Base-by-base conservation (phyloP, 2,113 vertebrate genomes). In the Sinocyclocheilus anophthalmus region DNA sequence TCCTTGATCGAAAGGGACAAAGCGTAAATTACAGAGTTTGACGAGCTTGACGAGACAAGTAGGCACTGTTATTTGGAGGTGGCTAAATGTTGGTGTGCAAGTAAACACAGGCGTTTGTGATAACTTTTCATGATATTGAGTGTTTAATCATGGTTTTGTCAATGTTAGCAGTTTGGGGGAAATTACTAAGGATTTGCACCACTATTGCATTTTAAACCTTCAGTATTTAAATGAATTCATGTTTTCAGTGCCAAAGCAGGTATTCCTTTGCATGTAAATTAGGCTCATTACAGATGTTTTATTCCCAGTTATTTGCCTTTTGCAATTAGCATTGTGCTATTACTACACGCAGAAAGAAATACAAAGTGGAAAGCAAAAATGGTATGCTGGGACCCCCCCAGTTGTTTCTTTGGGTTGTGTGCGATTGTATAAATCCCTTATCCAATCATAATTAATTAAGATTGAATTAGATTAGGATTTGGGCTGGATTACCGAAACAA, bases 401-500 rank as follows among this genome's bases (percentile, higher is more conserved):
- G 16, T 75, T 85, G 59, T 85, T 87, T 70, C 30, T 24, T 5
- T 76, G 10, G 18, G n/a, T 55, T 20, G 22, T 55, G 67, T 73
- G 50, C 0, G 13, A 10, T 59, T 69, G 39, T 59, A 57, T 37
- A 75, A 77, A 85, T 86, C 85, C 85, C 87, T 57, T 8, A 86
- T 75, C 75, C 63, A 20, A 11, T 88, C 75, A 85, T 76, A 91
- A 90, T 93, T 90, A 88, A 92, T 92, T 88, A 90, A 89, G 80
- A 86, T 84, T 65, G 80, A 90, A 88, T 75, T 89, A 90, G 89
- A 87, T 72, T 85, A 84, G 79, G 83, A 91, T 91, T 89, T 83
- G 85, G 88, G 87, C 65, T 24, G 70, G 83, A 89, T 93, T 85
- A 90, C 37, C 13, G 61, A 85, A 87, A 87, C 84, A 87, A 90